Conservation (phyloP, 2,888 invertebrate genomes). For the Melieria picta region DNA sequence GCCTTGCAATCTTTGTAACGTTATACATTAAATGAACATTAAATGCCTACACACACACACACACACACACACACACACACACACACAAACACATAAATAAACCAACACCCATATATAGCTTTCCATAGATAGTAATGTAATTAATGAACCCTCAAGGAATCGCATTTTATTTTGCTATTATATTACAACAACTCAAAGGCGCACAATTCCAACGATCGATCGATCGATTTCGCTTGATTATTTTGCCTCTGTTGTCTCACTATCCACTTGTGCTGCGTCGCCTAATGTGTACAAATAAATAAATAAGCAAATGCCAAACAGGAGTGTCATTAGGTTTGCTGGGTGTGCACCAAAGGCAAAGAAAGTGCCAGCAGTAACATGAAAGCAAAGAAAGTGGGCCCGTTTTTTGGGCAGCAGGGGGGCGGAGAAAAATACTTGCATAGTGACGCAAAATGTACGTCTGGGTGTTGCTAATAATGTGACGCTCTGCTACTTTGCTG, state of each 20-base stretch:
- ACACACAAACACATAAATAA: not conserved
- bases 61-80: not conserved
- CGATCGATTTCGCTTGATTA: too few relatives aligned
- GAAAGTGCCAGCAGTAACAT: not conserved
- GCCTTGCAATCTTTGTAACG: not conserved
- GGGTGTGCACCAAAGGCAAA: not conserved
- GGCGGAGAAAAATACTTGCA: too few relatives aligned
- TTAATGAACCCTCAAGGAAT: constrained; percentile 15
- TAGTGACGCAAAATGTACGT: too few relatives aligned
- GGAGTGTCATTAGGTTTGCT: constrained; percentile 17
- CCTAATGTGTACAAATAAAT: constrained; percentile 13
- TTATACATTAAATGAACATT: not conserved
- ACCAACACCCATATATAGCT: not conserved
- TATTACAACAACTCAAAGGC: not conserved
- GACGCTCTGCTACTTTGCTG: too few relatives aligned
- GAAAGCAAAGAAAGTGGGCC: too few relatives aligned
- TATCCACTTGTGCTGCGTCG: too few relatives aligned
- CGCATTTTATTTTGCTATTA: constrained; percentile 4
- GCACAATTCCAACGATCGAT: too few relatives aligned
- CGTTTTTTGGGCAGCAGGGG: too few relatives aligned
- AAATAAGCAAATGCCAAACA: constrained; percentile 10
- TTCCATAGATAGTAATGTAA: not conserved
- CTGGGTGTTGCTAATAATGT: too few relatives aligned
- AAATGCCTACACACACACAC: not conserved
- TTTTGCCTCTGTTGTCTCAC: too few relatives aligned